Evolutionary conservation across 2,113 vertebrate genomes (phyloP), one percentile per base, ranked within the genome.

Genomic region (Chinchilla lanigera): DNA sequence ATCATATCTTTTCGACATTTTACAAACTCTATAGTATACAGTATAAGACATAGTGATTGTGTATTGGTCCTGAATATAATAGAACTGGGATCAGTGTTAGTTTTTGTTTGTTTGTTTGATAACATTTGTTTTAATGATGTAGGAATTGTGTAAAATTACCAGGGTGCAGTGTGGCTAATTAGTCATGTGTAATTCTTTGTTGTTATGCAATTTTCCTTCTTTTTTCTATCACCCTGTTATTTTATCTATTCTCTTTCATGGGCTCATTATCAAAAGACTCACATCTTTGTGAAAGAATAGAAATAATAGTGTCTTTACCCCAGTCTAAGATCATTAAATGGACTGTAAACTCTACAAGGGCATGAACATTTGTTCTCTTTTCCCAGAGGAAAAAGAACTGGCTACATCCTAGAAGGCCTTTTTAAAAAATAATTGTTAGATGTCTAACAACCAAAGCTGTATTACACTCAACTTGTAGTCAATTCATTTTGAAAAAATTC

Each of bases 41-140:
- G 73, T 1, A 63, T 65, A 30, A 41, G 58, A 86, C 22, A 73
- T 80, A 26, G 28, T 86, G 22, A 52, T 24, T 38, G 7, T 92
- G 9, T 89, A 24, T 16, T 71, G 5, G 44, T 71, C 38, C 52
- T 56, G 16, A 85, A 44, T 86, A 9, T 89, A 73, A 33, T 26
- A 89, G 81, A 54, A 87, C 13, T 71, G 83, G 22, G 6, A 80
- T 41, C 24, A 54, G 8, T 77, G 8, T 95, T 86, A 82, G 22
- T 86, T 78, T 83, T 67, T 93, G n/a, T 75, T 71, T 95, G 35
- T 50, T 85, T 87, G 19, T 82, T 77, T 81, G 80, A 33, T 94
- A 24, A 80, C 47, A 80, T 56, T 84, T 94, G 28, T 80, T 65
- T 78, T 88, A 73, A 78, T 44, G 33, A 41, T 84, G 22, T 54